A percentile compares a stretch with the other conserved stretches of the same genome.
phyloP scores from a whole-genome alignment of 2,888 invertebrate genomes.

The Metellina segmentata region DNA sequence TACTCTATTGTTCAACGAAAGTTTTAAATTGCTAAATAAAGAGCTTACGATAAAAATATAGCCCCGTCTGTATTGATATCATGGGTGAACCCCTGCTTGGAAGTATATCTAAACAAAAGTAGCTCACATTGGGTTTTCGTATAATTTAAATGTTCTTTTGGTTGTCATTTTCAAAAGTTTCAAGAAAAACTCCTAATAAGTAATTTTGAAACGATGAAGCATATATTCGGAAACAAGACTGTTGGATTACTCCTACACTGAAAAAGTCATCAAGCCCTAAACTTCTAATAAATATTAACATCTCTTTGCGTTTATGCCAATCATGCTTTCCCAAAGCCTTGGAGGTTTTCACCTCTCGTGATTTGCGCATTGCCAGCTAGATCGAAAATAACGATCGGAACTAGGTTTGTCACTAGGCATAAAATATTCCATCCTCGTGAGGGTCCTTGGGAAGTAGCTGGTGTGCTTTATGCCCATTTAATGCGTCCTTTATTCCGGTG shows the following conservation, averaged over 20 bases:
- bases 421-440: background rate
- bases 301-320: background rate
- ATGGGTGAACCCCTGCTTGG: too few relatives aligned
- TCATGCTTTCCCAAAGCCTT: background rate
- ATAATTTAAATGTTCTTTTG: too few relatives aligned
- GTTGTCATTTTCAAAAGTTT: too few relatives aligned
- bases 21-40: too few relatives aligned
- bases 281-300: constrained; percentile 9
- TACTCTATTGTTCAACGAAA: too few relatives aligned
- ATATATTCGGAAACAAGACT: background rate
- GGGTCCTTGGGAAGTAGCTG: constrained; percentile 2
- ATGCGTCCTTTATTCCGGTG: constrained; percentile 30
- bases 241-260: background rate
- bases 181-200: too few relatives aligned
- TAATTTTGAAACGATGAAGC: too few relatives aligned
- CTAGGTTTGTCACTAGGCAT: background rate
- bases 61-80: too few relatives aligned
- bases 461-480: constrained; percentile 61
- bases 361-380: background rate
- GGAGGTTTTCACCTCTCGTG: background rate
- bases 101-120: too few relatives aligned
- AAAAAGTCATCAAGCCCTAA: background rate
- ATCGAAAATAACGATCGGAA: background rate
- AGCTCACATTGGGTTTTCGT: too few relatives aligned
- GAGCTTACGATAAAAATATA: too few relatives aligned